Base-by-base conservation (phyloP, 2,797 vertebrate species). In the Euphonia xanthogaster region DNA sequence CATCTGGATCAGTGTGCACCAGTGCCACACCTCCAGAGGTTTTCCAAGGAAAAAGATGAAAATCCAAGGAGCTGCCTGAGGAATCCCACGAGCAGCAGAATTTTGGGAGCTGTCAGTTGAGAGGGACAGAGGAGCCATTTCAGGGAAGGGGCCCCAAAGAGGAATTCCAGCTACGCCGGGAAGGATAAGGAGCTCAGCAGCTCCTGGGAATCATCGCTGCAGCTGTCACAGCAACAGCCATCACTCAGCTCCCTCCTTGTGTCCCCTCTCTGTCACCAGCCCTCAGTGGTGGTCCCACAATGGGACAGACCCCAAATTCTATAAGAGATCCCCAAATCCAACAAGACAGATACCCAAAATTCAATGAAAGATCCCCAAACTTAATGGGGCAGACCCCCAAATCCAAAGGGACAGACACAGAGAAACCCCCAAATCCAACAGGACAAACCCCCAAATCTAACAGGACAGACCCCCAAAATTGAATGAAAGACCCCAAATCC, bases 21-120 rank as follows among this genome's bases (percentile, higher is more conserved):
- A 50, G 7, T 11, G 27, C 27, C 27, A 30, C 2, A 51, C 19
- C 50, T 30, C 50, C 31, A 14, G 19, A 0, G 0, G 33, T 0
- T 31, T 53, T 28, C 50, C 3, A 2, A 0, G 3, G 35, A 27
- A 17, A 5, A 4, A 7, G 20, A 16, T 0, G 0, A 51, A 42
- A 8, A 7, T 16, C 47, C 50, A 45, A 78, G 30, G 10, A 42
- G 22, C 30, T 20, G 51, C 47, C 53, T 11, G 55, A 73, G 1
- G 1, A 22, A 30, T 60, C 39, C 53, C 68, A 19, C 0, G 44
- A 66, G 42, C 33, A 57, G 44, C 23, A 31, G 53, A 48, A 48
- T 47, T 55, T 24, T 31, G 12, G 37, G 22, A 79, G 39, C 0
- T 62, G 78, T 35, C 14, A 30, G 48, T 1, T 6, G 4, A 67